Evolutionary conservation across 2,888 invertebrate species (phyloP).

Genomic region (Erebia ligea): DNA sequence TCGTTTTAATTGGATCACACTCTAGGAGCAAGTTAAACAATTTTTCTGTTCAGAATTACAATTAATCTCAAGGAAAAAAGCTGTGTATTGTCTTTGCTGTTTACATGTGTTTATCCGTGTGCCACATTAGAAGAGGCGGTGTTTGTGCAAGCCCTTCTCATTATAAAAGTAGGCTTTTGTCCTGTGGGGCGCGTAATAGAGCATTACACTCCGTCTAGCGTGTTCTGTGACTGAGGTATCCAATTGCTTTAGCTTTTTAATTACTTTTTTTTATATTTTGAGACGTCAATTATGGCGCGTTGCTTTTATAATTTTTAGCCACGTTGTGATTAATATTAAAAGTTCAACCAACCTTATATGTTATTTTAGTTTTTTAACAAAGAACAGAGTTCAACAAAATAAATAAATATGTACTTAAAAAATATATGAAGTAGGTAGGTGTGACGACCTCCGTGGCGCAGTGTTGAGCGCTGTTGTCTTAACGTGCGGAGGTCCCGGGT

Average conservation of each 20-base stretch:
- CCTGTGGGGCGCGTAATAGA: constrained; percentile 33
- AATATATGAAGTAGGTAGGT: too few relatives aligned
- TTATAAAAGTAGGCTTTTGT: constrained; percentile 43
- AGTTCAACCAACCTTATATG: neutral
- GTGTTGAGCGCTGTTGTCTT: too few relatives aligned
- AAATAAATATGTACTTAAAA: too few relatives aligned
- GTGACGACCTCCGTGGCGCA: too few relatives aligned
- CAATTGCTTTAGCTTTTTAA: constrained; percentile 38
- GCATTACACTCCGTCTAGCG: constrained; percentile 34
- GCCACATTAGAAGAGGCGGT: constrained; percentile 36
- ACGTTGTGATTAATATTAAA: neutral
- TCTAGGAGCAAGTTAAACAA: neutral
- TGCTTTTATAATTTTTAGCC: neutral
- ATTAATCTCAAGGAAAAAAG: constrained; percentile 23
- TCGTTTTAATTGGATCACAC: too few relatives aligned
- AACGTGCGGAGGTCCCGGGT: too few relatives aligned
- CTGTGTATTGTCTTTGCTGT: constrained; percentile 17
- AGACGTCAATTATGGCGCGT: constrained; percentile 19
- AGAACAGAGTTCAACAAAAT: neutral
- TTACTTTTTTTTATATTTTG: constrained; percentile 25
- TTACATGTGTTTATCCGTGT: constrained; percentile 34
- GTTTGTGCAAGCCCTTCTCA: constrained; percentile 37
- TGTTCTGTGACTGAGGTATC: constrained; percentile 32
- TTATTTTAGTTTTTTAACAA: neutral
- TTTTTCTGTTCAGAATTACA: constrained; percentile 9